Evolutionary conservation across 2,113 vertebrate species (phyloP), one percentile per base, ranked within the genome.

Genomic region (Notarius quadriscutis): DNA sequence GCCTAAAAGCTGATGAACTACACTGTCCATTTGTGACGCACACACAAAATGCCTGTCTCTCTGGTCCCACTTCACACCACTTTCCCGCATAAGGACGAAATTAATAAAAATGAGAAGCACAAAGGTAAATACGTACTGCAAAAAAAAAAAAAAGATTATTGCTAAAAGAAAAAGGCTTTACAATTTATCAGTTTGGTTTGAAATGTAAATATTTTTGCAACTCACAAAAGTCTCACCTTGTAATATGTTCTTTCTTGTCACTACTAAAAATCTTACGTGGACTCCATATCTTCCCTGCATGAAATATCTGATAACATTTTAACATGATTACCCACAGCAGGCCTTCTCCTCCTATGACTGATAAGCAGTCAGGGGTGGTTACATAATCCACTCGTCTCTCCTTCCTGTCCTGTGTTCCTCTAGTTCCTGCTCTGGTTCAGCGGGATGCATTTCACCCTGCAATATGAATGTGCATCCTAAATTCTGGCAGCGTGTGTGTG

Each of bases 401-500:
- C 17, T 30, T 48, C n/a, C 84, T 41, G 71, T 22, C 67, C 53
- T 58, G 69, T 58, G 62, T 69, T 74, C 11, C 55, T 25, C 48
- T 53, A 30, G 57, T 78, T 85, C 17, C 17, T 63, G 10, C 83
- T 84, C 27, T 60, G 57, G 22, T 65, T 53, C 55, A 77, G 25
- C 41, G 77, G 71, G 71, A 60, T 75, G 30, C 27, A 30, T 53
- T 83, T 53, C 34, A 20, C 22, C 7, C 17, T 30, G 51, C 50
- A 53, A 20, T 71, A 51, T 71, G 48, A 84, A 78, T 27, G 12
- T 27, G 60, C 41, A 2, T 51, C 81, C 60, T 48, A 27, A 83
- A 20, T 60, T 48, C 57, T 75, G 55, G 41, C 81, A 57, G 51
- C 20, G 57, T 88, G 67, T 90, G 58, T 88, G 85, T 86, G 60